Base-by-base conservation (phyloP, 2,797 vertebrate species). In the Rhynchonycteris naso region DNA sequence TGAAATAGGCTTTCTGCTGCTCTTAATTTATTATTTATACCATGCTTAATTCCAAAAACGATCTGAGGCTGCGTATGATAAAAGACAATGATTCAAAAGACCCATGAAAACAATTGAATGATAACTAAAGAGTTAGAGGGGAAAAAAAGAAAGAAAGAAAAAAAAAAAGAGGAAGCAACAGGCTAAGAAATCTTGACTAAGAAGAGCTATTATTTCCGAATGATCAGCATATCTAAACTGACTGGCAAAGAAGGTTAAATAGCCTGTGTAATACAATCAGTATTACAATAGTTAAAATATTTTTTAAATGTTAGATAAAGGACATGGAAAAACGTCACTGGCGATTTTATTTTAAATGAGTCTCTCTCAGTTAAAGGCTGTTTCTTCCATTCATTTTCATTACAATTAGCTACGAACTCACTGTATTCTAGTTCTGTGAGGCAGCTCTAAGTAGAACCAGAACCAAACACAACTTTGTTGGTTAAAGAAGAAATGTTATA, bases 21-120 rank as follows among this genome's bases (percentile, higher is more conserved):
- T 92, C 47, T 75, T 33, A 75, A 43, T 66, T 90, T 78, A 72
- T 65, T 93, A 86, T 92, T 93, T 94, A 72, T 68, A 58, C 19
- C 87, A 30, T 65, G 1, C 35, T 75, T 87, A 56, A 91, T 91
- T 88, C n/a, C 21, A 91, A 74, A 94, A 63, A 81, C 19, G 10
- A 61, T 56, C 24, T 19, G 15, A 72, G 5, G 4, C 38, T 72
- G 50, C 79, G 9, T 58, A 43, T 28, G 69, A 59, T 52, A 89
- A 89, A 81, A n/a, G 24, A 65, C 22, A 88, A 5, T 28, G 47
- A 72, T 92, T 79, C 16, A 71, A 88, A 71, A 74, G 12, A 1
- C 1, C 13, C 54, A 83, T 43, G 78, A 90, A 79, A 85, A 74
- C 21, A 81, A 76, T 1, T 43, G 38, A 65, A 38, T 83, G 91